Percentiles rank a stretch among this genome's conserved stretches.
These are phyloP conservation scores for Drosophila kurseongensis DNA, from an alignment of 1,140 invertebrate genomes.

Conservation along the genomic window DNA sequence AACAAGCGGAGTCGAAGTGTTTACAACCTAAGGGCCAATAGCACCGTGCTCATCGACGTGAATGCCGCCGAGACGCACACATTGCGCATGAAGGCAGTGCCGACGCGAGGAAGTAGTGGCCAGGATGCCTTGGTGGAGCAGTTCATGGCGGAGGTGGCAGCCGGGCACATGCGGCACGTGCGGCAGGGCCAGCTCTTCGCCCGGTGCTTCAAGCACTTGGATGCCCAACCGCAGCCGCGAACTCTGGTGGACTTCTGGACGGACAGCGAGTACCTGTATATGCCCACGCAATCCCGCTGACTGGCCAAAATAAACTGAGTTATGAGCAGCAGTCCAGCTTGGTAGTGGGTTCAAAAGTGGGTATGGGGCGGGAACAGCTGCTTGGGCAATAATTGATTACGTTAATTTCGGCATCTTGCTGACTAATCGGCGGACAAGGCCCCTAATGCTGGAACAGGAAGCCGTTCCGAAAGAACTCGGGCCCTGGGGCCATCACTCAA, in stretches of 20 bases:
- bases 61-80: conserved; percentile 34
- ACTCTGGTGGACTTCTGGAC: conserved; percentile 59
- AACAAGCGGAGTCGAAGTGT: conserved; percentile 22
- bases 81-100: conserved; percentile 41
- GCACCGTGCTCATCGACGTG: conserved; percentile 55
- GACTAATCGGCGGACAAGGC: conserved; percentile 27
- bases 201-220: conserved; percentile 16
- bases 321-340: not conserved
- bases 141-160: conserved; percentile 46
- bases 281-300: conserved; percentile 26
- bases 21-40: conserved; percentile 24
- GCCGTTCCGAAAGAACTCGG: too few species aligned
- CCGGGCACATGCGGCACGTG: conserved; percentile 31
- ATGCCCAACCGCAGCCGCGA: conserved; percentile 12
- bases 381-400: conserved; percentile 34
- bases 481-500: conserved; percentile 26
- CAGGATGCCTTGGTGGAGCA: conserved; percentile 29
- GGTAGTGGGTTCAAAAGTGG: not conserved
- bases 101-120: conserved; percentile 4
- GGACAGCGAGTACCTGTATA: conserved; percentile 60
- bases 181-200: conserved; percentile 35
- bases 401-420: conserved; percentile 21
- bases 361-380: not conserved
- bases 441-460: not conserved
- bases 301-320: conserved; percentile 15